Conservation (phyloP, 2,888 invertebrate species). For the Plebejus anna region DNA sequence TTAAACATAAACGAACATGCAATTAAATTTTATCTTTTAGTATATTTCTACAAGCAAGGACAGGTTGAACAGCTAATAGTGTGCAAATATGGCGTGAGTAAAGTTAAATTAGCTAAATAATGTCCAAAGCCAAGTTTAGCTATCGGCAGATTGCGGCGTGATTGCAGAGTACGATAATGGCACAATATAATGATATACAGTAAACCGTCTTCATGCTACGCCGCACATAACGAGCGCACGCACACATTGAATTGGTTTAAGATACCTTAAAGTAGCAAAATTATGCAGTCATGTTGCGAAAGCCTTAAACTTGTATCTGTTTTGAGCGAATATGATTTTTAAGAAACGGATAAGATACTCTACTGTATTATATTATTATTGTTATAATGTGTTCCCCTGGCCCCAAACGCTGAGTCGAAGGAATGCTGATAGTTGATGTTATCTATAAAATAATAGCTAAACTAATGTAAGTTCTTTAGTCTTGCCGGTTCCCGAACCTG, state of each 20-base stretch:
- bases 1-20: not conserved
- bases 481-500: too few relatives aligned
- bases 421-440: not conserved
- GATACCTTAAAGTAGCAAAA: too few relatives aligned
- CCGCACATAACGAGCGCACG: too few relatives aligned
- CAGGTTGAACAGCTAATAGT: not conserved
- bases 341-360: too few relatives aligned
- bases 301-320: too few relatives aligned
- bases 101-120: slow-evolving; percentile 20
- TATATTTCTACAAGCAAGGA: not conserved
- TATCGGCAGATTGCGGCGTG: slow-evolving; percentile 19
- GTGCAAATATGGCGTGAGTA: slow-evolving; percentile 16
- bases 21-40: not conserved
- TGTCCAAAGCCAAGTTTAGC: slow-evolving; percentile 20
- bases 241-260: too few relatives aligned
- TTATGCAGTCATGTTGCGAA: too few relatives aligned
- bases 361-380: too few relatives aligned
- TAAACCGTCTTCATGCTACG: too few relatives aligned
- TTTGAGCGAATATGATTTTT: too few relatives aligned
- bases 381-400: not conserved
- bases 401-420: not conserved
- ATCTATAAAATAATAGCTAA: not conserved
- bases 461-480: too few relatives aligned
- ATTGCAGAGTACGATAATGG: not conserved
- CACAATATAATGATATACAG: not conserved